Evolutionary conservation across 2,113 vertebrate genomes (phyloP), one percentile per base, ranked within the genome.

Genomic region (Xyrauchen texanus): DNA sequence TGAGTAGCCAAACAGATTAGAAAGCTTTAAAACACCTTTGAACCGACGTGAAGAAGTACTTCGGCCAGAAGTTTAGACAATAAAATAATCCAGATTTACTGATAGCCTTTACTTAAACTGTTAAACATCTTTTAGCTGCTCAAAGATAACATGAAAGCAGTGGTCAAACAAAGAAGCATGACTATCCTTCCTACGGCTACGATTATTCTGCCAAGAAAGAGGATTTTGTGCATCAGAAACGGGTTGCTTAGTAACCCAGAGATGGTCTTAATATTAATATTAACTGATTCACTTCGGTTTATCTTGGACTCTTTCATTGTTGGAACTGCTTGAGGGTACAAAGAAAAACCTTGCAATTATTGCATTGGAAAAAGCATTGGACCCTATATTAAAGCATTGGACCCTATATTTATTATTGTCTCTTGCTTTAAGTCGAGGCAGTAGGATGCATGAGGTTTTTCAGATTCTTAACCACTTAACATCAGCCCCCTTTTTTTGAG

Each of bases 281-380:
- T 34, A 82, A 60, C 53, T 5, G 51, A 81, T 80, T 55, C 83
- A 73, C 78, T 21, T 46, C 76, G 83, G 87, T 73, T 78, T 76
- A 80, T 68, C 52, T 60, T 66, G 49, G 46, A 4, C 52, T 34
- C 85, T 80, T 88, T 85, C 75, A 83, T 82, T 84, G 79, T 83
- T 69, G 58, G 65, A 86, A 68, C 79, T 77, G 83, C 87, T 85
- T 63, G 68, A 89, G 86, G 88, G 86, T 78, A 87, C 62, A 82
- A 64, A 76, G 78, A 85, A 66, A 84, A 85, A 78, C 82, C 87
- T 89, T 87, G 86, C 87, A 87, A 89, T 87, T 87, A 34, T 72
- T 63, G n/a, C n/a, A n/a, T n/a, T n/a, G n/a, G n/a, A n/a, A n/a
- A 83, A 82, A 77, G 68, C 57, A 64, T 45, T 76, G 73, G 73